Base-by-base conservation (phyloP, 23 tunicate species). In the Styela plicata region DNA sequence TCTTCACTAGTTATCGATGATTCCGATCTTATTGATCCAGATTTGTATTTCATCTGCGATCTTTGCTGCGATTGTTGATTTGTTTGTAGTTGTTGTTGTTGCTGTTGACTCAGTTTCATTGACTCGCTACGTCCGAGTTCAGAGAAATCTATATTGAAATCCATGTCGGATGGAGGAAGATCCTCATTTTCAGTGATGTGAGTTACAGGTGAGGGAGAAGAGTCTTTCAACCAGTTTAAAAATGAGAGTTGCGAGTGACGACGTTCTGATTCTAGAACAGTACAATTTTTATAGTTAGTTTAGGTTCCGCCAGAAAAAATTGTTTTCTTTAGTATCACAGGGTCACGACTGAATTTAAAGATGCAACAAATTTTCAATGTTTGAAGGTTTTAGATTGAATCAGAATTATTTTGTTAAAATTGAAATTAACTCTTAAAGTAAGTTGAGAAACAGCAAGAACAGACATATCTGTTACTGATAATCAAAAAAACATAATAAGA, bases 1-100 rank as follows among this genome's bases (percentile, higher is more conserved):
- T 76, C 81, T 18, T 76, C 81, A 44, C 81, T 76, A 7, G 64
- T 53, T n/a, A 76, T 24, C 0, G 81, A 76, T 29, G 81, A 76
- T 13, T 36, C 64, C 31, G 81, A 76, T 19, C 31, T 36, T 13
- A 76, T 76, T 0, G 81, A 76, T 21, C 29, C 66, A 31, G 78
- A 73, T 22, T 76, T 33, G 18, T 44, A 44, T 1, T 23, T 26
- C 65, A 24, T 28, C 7, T 31, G 37, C 17, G 63, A 1, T 27
- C 64, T 44, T 1, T 1, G 81, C 16, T 71, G 32, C 73, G 73
- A 21, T 24, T 24, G 17, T 16, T 17, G 73, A 68, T 68, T 24
- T 31, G n/a, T n/a, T n/a, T n/a, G n/a, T n/a, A n/a, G n/a, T 44
- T 44, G 57, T 44, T 44, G 57, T 44, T 44, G 57, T 44, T 44